phyloP scores from a whole-genome alignment of 1,140 invertebrate species.

The Coenobita brevimanus region DNA sequence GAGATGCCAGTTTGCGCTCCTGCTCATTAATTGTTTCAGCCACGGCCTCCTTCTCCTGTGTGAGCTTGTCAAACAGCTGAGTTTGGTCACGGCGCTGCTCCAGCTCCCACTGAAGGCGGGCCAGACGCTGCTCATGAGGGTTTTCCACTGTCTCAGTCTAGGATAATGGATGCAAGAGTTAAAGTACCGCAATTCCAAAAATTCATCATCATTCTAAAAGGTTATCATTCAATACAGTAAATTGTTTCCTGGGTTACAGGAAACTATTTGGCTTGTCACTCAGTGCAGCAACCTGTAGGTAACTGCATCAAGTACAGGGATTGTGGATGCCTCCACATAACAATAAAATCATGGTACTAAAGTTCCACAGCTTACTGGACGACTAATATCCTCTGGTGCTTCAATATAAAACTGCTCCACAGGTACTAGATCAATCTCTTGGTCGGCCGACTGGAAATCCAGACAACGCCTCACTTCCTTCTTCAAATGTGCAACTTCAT shows the following conservation, averaged over 20 bases:
- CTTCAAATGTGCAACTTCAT: conserved; percentile 94
- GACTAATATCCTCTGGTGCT: conserved; percentile 83
- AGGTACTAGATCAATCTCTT: conserved; percentile 90
- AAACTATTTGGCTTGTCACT: too few relatives aligned
- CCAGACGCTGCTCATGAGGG: conserved; percentile 87
- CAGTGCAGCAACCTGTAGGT: too few relatives aligned
- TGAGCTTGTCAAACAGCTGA: conserved; percentile 83
- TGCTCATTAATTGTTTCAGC: conserved; percentile 85
- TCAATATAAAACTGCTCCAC: conserved; percentile 89
- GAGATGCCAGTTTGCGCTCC: conserved; percentile 84
- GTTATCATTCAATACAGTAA: too few relatives aligned
- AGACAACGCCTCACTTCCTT: conserved; percentile 95
- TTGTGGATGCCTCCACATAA: too few relatives aligned
- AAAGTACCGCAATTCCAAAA: too few relatives aligned
- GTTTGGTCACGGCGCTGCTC: conserved; percentile 90
- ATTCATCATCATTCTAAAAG: too few relatives aligned
- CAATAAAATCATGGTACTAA: too few relatives aligned
- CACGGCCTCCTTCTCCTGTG: conserved; percentile 84
- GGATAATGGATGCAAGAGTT: too few relatives aligned
- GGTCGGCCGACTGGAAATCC: conserved; percentile 95
- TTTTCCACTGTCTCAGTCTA: conserved; percentile 81
- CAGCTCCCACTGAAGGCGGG: conserved; percentile 93
- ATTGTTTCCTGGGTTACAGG: too few relatives aligned
- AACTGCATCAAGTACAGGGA: too few relatives aligned
- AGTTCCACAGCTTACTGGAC: conserved; percentile 83